These are phyloP conservation scores for Telmatochromis bifrenatus DNA, from an alignment of 2,113 vertebrate species.

Conservation along the genomic window DNA sequence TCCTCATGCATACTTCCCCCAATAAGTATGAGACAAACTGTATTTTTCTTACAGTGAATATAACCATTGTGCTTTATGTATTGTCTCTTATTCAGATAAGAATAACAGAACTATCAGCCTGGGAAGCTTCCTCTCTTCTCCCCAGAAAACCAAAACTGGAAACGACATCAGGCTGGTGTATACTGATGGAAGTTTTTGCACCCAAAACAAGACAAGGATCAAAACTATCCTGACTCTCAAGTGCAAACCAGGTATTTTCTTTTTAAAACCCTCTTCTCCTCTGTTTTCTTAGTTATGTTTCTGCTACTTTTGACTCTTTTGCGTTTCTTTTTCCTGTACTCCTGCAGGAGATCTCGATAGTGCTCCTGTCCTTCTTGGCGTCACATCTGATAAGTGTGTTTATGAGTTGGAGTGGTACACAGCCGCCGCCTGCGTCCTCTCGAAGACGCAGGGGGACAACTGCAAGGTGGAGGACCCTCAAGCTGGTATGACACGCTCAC, in stretches of 20 bases:
- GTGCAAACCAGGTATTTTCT: constrained; percentile 83
- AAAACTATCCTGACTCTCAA: constrained; percentile 79
- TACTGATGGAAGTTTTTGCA: constrained; percentile 78
- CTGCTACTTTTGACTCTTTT: not conserved
- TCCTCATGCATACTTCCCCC: not conserved
- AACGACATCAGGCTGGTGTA: constrained; percentile 82
- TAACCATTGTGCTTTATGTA: not conserved
- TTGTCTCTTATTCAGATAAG: constrained; percentile 67
- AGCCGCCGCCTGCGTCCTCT: constrained; percentile 85
- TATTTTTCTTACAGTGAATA: not conserved
- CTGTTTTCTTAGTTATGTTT: not conserved
- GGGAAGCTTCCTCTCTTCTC: constrained; percentile 82
- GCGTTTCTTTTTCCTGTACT: not conserved
- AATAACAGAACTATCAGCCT: constrained; percentile 63
- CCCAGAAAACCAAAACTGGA: constrained; percentile 71
- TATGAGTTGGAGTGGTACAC: constrained; percentile 91
- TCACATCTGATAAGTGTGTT: constrained; percentile 61
- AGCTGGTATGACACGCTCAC: constrained; percentile 72
- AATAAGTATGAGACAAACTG: not conserved
- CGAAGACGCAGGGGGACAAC: constrained; percentile 77
- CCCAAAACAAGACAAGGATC: constrained; percentile 58
- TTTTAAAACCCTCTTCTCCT: not conserved
- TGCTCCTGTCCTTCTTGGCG: constrained; percentile 75
- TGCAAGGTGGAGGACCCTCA: constrained; percentile 85
- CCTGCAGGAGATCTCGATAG: constrained; percentile 84